These are phyloP conservation scores for Excalfactoria chinensis DNA, from an alignment of 2,113 vertebrate species.

Conservation along the genomic window DNA sequence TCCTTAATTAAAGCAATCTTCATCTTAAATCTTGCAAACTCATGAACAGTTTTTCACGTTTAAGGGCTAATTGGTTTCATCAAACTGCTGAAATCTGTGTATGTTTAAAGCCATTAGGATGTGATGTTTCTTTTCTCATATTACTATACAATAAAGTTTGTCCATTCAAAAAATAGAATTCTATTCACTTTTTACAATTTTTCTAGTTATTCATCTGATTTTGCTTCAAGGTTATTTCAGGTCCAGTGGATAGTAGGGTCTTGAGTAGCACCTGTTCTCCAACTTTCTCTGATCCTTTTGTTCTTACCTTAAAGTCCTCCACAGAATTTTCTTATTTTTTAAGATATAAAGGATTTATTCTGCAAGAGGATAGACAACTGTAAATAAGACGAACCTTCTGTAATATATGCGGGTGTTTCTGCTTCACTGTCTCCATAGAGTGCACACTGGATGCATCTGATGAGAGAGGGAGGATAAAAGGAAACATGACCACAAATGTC, in stretches of 20 bases:
- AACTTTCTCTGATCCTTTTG: constrained; percentile 35
- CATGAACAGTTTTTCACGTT: not conserved
- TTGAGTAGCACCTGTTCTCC: constrained; percentile 54
- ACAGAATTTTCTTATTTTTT: constrained; percentile 46
- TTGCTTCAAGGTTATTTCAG: constrained; percentile 29
- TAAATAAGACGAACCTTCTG: not conserved
- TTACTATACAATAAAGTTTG: not conserved
- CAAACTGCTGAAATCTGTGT: not conserved
- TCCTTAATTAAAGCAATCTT: not conserved
- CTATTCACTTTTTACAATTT: constrained; percentile 12
- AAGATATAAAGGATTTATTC: not conserved
- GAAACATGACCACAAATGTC: not conserved
- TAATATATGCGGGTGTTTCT: not conserved
- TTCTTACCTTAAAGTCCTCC: constrained; percentile 57
- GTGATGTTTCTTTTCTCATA: not conserved
- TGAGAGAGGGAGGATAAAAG: not conserved
- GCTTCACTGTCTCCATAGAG: not conserved
- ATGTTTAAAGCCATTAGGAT: not conserved
- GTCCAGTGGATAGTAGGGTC: not conserved
- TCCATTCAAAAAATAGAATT: not conserved
- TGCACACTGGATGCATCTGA: not conserved
- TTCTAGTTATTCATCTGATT: constrained; percentile 47
- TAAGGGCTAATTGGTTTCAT: not conserved
- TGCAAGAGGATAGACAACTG: not conserved
- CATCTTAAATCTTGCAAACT: not conserved